These are phyloP conservation scores for Mythimna pallens DNA, from an alignment of 2,888 invertebrate species.

Conservation along the genomic window DNA sequence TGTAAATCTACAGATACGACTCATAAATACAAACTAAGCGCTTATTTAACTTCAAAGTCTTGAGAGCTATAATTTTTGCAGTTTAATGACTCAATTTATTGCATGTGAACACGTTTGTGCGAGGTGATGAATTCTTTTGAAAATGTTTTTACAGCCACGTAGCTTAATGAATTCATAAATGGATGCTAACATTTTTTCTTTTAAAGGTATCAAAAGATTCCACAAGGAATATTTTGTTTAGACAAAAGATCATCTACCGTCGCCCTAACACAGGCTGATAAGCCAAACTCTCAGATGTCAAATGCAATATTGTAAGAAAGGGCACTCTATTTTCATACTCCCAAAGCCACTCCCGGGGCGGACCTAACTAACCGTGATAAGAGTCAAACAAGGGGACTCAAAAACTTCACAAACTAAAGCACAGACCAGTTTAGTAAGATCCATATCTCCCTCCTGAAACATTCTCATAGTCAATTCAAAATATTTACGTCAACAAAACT, in stretches of 20 bases:
- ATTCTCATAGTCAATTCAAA: slow-evolving; percentile 47
- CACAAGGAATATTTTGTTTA: slow-evolving; percentile 68
- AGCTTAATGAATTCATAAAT: slow-evolving; percentile 45
- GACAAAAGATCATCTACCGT: slow-evolving; percentile 69
- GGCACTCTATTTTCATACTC: slow-evolving; percentile 80
- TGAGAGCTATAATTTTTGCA: slow-evolving; percentile 68
- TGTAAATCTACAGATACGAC: slow-evolving; percentile 76
- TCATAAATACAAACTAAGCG: slow-evolving; percentile 76
- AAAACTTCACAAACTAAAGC: slow-evolving; percentile 81
- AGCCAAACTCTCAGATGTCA: slow-evolving; percentile 80
- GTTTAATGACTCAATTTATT: slow-evolving; percentile 76
- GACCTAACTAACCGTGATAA: slow-evolving; percentile 87
- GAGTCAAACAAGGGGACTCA: slow-evolving; percentile 79
- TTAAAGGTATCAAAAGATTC: slow-evolving; percentile 36
- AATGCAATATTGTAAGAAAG: slow-evolving; percentile 84
- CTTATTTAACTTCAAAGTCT: slow-evolving; percentile 72
- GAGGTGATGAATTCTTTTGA: slow-evolving; percentile 60
- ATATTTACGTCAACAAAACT: slow-evolving; percentile 47
- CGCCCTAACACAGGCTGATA: slow-evolving; percentile 70
- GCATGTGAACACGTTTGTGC: slow-evolving; percentile 51
- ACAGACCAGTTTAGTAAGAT: slow-evolving; percentile 73
- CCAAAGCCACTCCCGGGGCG: slow-evolving; percentile 76
- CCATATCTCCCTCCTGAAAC: slow-evolving; percentile 61
- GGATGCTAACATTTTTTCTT: slow-evolving; percentile 24
- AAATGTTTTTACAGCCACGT: slow-evolving; percentile 39